Base-by-base conservation (phyloP, 1,140 invertebrate genomes). In the Cydia amplana region DNA sequence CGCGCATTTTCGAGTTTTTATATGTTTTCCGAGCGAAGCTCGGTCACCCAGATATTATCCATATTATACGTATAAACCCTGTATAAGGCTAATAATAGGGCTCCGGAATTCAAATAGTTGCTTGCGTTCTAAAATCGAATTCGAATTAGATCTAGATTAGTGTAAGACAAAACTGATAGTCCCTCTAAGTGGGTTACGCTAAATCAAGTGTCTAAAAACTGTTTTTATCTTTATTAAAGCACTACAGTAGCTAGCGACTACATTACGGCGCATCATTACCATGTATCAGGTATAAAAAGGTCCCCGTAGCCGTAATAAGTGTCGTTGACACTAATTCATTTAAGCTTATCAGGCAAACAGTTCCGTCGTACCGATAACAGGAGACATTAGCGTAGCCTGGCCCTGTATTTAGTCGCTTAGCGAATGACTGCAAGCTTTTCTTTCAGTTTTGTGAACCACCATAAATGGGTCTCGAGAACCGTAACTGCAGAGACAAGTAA, bases 341-440 rank as follows among this genome's bases (percentile, higher is more conserved):
- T 36, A 18, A 70, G 32, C 65, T 70, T 70, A 70, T 70, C 65
- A 70, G 32, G 65, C 65, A 36, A 70, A 70, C 65, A 70, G 65
- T 70, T 70, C 65, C 65, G 14, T 10, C 16, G 28, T 36, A 70
- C 65, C 18, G 65, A 70, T 70, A 36, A 70, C 28, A 43, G 32
- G 65, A 40, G 64, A 36, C 65, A 70, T 70, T 70, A 36, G 65
- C 65, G 55, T 60, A 60, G 20, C 55, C 18, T 55, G 51, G 16
- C 16, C 51, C 4, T 23, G 20, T 23, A 23, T 60, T 60, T 20
- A 2, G 2, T 51, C n/a, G 49, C 49, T 5, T 51, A 18, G 1
- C 20, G 20, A 60, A 60, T 9, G 18, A 0, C 3, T n/a, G 55
- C 10, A 7, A 23, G 55, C 55, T 60, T 60, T 60, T 18, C 18